A percentile compares a stretch with the other conserved stretches of the same genome.
phyloP scores from a whole-genome alignment of 2,797 vertebrate species.

The Sylvilagus floridanus region DNA sequence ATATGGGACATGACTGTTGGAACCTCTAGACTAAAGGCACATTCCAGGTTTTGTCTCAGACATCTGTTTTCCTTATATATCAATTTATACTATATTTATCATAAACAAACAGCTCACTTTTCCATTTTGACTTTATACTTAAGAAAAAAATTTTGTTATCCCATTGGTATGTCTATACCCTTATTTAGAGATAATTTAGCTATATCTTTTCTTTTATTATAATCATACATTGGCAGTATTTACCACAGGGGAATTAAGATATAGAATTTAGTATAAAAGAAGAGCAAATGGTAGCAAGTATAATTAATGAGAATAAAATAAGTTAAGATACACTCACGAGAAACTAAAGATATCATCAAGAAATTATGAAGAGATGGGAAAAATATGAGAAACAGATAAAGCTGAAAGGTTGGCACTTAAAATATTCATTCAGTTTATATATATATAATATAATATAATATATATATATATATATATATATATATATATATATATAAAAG shows the following conservation, averaged over 20 bases:
- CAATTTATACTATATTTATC: neutral
- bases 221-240: neutral
- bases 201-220: neutral
- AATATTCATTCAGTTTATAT: too few species aligned
- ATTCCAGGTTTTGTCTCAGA: neutral
- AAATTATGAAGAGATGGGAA: neutral
- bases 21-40: too few species aligned
- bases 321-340: neutral
- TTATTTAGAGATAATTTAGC: neutral
- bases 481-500: too few species aligned
- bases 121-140: conserved; percentile 30
- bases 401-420: too few species aligned
- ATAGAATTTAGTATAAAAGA: neutral
- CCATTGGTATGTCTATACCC: neutral
- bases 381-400: neutral
- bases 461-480: too few species aligned
- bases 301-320: neutral
- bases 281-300: neutral
- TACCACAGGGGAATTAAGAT: neutral
- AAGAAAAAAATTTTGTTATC: conserved; percentile 35
- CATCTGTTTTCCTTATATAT: neutral
- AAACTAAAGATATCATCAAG: neutral
- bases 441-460: too few species aligned
- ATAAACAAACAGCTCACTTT: neutral
- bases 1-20: too few species aligned